Evolutionary conservation across 2,888 invertebrate species (phyloP).

Genomic region (Clistopyga incitator): DNA sequence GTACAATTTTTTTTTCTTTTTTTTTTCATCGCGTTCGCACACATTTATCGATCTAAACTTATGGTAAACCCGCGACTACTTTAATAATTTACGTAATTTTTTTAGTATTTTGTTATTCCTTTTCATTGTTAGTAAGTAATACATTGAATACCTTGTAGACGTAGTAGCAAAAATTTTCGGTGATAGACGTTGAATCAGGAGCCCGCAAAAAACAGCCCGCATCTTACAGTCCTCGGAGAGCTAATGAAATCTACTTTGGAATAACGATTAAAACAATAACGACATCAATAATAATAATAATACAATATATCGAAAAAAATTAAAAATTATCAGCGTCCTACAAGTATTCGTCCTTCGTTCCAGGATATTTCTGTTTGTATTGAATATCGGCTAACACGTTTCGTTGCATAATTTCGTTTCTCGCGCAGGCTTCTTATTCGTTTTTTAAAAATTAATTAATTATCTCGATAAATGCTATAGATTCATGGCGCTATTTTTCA

Average conservation of each 20-base stretch:
- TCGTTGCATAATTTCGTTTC: slow-evolving; percentile 61
- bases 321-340: background rate
- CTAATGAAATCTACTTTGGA: background rate
- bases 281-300: background rate
- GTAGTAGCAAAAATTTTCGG: slow-evolving; percentile 63
- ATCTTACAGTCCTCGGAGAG: slow-evolving; percentile 48
- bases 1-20: no score
- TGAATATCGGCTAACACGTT: slow-evolving; percentile 47
- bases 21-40: background rate
- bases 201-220: slow-evolving; percentile 36
- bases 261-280: background rate
- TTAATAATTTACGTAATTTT: slow-evolving; percentile 20
- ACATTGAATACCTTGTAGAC: slow-evolving; percentile 57
- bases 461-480: slow-evolving; percentile 9
- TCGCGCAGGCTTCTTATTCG: slow-evolving; percentile 20
- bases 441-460: background rate
- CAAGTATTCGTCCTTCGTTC: background rate
- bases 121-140: slow-evolving; percentile 7
- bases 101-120: slow-evolving; percentile 15
- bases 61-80: slow-evolving; percentile 38
- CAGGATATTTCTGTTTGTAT: slow-evolving; percentile 29
- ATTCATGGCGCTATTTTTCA: slow-evolving; percentile 9
- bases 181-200: slow-evolving; percentile 41
- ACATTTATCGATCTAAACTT: slow-evolving; percentile 14
- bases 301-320: background rate